These are phyloP conservation scores for Elanus axillaris DNA, from an alignment of 2,113 vertebrate species.

Conservation along the genomic window DNA sequence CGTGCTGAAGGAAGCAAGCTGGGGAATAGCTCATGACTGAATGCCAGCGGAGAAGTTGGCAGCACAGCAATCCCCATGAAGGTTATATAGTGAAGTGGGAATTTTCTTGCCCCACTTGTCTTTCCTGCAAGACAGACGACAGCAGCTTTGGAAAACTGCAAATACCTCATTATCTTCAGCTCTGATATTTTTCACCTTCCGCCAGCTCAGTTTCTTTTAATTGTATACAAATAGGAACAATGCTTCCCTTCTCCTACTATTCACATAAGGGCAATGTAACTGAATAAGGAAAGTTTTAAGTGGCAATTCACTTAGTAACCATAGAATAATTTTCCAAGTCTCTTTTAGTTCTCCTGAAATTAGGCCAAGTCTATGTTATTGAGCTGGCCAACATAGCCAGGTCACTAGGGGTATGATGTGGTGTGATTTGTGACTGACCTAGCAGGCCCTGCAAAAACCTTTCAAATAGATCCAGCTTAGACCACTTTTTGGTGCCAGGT, in stretches of 20 bases:
- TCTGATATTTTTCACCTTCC: not conserved
- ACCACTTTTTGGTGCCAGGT: not conserved
- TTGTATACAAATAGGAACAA: not conserved
- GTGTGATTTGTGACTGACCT: not conserved
- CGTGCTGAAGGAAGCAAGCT: not conserved
- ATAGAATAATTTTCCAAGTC: not conserved
- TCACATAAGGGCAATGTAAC: not conserved
- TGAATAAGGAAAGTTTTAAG: not conserved
- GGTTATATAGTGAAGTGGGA: not conserved
- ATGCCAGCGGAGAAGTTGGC: not conserved
- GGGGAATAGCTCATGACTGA: not conserved
- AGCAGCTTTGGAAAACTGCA: not conserved
- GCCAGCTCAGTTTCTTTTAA: not conserved
- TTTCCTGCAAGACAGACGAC: not conserved
- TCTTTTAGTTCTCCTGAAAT: not conserved
- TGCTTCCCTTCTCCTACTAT: not conserved
- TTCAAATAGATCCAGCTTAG: not conserved
- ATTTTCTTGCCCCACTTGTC: not conserved
- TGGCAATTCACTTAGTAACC: not conserved
- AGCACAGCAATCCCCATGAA: not conserved
- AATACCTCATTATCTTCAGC: not conserved
- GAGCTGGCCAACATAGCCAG: not conserved
- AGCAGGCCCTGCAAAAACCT: not conserved
- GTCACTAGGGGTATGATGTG: not conserved
- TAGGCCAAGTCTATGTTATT: not conserved